Evolutionary conservation across 2,113 vertebrate species (phyloP).

Genomic region (Chunga burmeisteri): DNA sequence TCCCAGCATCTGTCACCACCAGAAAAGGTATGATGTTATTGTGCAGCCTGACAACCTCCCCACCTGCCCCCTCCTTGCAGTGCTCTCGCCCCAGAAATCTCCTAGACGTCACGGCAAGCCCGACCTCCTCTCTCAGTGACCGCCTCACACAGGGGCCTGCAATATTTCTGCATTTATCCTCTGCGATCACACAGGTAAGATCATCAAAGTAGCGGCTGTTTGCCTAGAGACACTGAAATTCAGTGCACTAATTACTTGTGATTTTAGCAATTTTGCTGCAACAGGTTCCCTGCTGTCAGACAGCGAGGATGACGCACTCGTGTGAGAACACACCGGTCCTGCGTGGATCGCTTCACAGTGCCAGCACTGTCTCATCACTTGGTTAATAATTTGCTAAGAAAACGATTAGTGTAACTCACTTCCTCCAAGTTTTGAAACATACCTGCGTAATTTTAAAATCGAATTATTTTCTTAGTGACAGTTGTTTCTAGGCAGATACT

Average conservation of each 20-base stretch:
- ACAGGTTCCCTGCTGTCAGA: neutral
- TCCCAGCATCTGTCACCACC: neutral
- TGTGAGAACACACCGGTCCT: rapidly evolving
- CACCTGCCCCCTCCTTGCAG: neutral
- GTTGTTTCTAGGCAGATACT: neutral
- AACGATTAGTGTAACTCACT: neutral
- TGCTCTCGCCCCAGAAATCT: neutral
- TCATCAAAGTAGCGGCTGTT: neutral
- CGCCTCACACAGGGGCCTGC: neutral
- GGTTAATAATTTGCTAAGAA: conserved; percentile 8
- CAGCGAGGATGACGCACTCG: neutral
- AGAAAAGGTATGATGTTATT: neutral
- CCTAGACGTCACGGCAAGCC: neutral
- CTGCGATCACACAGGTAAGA: neutral
- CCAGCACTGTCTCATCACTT: neutral
- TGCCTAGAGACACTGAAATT: neutral
- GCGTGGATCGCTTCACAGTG: rapidly evolving
- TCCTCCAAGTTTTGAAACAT: neutral
- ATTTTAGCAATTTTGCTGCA: neutral
- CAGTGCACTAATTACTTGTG: neutral
- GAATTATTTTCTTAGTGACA: neutral
- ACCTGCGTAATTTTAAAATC: neutral
- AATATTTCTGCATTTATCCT: neutral
- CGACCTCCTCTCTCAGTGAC: neutral
- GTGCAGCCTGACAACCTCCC: neutral